Evolutionary conservation across 2,113 vertebrate genomes (phyloP).

Genomic region (Physeter macrocephalus): DNA sequence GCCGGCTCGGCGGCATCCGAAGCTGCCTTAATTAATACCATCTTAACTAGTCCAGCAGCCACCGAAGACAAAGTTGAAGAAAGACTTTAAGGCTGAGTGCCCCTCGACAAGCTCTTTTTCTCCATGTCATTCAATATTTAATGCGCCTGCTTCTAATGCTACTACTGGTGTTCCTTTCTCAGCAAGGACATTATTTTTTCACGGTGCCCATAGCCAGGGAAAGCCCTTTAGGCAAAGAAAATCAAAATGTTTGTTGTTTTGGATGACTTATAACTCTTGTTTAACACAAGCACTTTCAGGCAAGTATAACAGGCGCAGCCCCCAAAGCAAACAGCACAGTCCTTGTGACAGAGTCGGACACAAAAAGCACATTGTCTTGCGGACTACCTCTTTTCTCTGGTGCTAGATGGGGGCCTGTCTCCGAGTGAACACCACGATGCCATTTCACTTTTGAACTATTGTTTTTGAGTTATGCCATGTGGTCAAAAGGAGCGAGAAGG

Average conservation of each 20-base stretch:
- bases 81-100: constrained; percentile 85
- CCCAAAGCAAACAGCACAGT: constrained; percentile 83
- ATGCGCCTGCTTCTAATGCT: constrained; percentile 81
- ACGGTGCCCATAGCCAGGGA: constrained; percentile 83
- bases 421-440: constrained; percentile 80
- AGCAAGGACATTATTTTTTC: constrained; percentile 85
- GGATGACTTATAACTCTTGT: constrained; percentile 86
- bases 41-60: constrained; percentile 82
- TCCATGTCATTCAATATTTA: constrained; percentile 86
- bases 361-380: constrained; percentile 84
- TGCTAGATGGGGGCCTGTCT: constrained; percentile 83
- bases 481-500: constrained; percentile 83
- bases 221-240: constrained; percentile 84
- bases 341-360: constrained; percentile 80
- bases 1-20: constrained; percentile 75
- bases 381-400: constrained; percentile 80
- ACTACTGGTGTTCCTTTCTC: constrained; percentile 84
- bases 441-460: constrained; percentile 86
- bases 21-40: constrained; percentile 86
- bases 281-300: constrained; percentile 83
- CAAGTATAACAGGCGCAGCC: constrained; percentile 82
- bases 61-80: constrained; percentile 82
- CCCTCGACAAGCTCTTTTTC: constrained; percentile 81
- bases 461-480: constrained; percentile 85
- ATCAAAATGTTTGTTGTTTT: constrained; percentile 85